Base-by-base conservation (phyloP, 30 jellyfish, hydroid and myxozoan species). In the Cassiopea andromeda region DNA sequence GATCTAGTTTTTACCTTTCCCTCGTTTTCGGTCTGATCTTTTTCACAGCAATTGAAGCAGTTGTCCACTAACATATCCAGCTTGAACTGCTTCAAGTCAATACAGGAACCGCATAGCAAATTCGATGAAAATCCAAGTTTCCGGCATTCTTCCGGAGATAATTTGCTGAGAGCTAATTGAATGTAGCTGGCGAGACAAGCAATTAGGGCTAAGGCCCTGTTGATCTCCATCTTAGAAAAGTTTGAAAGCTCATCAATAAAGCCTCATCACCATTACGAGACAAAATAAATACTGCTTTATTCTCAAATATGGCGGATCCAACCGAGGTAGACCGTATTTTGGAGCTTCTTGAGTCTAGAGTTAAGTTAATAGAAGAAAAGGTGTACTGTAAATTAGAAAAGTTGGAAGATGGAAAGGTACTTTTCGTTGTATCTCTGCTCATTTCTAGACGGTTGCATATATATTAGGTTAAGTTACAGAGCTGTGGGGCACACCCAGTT, bases 61-160 rank as follows among this genome's bases (percentile, higher is more conserved):
- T 75, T 85, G 54, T 85, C 96, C 18, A 90, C 94, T 16, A 94
- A 59, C 45, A 57, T 58, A 61, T 82, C 91, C 44, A 94, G 85
- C 60, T 87, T 87, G 89, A 94, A 94, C 90, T 94, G 94, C 85
- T 94, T 94, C 85, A 94, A 68, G 66, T 94, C 94, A 77, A 85
- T 96, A 74, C 98, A 94, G 2, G 97, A 84, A 16, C 98, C 97
- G 85, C 98, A 94, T 15, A 94, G 83, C 71, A 94, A 82, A 78
- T 86, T 89, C 16, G 98, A 90, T 10, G 98, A 94, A 59, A 86
- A 94, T 4, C 98, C 98, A 18, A 89, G 88, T 75, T 80, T 75
- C 70, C 94, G 85, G 77, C 98, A 94, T 47, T 94, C 93, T 75
- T 90, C 94, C 10, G 97, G 96, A 17, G 98, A 61, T 80, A 84